Percentiles rank a stretch among this genome's conserved stretches.
Evolutionary conservation across 35 echinoderm and acorn worm genomes (phyloP).

Genomic region (Stichopus chloronotus): DNA sequence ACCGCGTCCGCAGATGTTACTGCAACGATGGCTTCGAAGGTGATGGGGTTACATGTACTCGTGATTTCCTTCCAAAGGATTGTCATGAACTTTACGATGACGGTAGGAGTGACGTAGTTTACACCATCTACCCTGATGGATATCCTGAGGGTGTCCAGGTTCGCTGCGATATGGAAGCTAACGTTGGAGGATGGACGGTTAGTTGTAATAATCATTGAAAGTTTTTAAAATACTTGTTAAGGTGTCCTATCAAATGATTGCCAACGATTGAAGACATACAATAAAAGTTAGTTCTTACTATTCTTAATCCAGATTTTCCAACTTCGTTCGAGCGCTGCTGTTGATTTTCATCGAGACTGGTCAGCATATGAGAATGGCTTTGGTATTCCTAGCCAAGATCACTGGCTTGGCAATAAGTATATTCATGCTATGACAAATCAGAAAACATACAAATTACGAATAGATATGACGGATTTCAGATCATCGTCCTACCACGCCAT

Average conservation of each 20-base stretch:
- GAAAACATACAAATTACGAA: neutral
- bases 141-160: neutral
- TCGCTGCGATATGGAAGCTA: neutral
- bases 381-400: neutral
- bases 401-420: neutral
- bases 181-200: neutral
- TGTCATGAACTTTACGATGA: neutral
- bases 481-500: neutral
- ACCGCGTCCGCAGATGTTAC: neutral
- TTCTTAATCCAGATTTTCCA: neutral
- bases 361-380: neutral
- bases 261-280: no score
- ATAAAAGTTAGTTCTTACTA: no score
- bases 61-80: neutral
- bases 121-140: neutral
- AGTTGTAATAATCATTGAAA: no score
- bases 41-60: slow-evolving; percentile 49
- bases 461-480: neutral
- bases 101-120: neutral
- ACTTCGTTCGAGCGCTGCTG: neutral
- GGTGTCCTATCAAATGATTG: no score
- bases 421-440: neutral
- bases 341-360: neutral
- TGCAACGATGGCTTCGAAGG: slow-evolving; percentile 11
- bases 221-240: no score